Conservation (phyloP, 2,113 vertebrate genomes). For the Malurus alboscapulatus region DNA sequence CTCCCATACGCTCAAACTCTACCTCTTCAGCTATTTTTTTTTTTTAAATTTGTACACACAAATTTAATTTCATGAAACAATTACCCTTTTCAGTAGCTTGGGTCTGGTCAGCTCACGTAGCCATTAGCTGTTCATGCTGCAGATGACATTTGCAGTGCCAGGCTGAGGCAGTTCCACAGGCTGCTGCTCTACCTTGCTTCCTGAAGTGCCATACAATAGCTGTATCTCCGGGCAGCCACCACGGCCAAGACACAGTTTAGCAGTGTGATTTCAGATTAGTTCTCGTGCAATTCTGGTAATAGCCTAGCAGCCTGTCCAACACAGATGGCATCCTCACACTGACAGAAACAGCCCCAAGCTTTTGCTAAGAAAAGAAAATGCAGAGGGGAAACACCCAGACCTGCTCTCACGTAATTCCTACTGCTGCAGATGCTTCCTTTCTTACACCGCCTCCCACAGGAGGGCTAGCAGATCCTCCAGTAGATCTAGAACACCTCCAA, state of each 20-base stretch:
- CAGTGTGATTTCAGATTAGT: neutral
- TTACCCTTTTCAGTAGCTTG: neutral
- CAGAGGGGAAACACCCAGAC: neutral
- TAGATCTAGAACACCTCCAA: neutral
- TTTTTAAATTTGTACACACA: neutral
- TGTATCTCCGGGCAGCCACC: neutral
- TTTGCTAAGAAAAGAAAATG: neutral
- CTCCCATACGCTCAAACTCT: neutral
- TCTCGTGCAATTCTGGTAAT: neutral
- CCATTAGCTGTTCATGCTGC: neutral
- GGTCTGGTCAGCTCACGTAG: neutral
- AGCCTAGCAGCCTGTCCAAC: neutral
- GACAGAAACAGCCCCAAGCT: neutral
- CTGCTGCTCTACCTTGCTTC: neutral
- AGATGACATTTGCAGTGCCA: neutral
- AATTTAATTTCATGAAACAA: conserved; percentile 34
- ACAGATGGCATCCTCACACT: conserved; percentile 28
- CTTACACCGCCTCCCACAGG: neutral
- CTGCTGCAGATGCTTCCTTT: fast-evolving
- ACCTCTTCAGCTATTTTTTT: neutral
- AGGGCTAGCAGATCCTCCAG: neutral
- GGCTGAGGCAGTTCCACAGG: neutral
- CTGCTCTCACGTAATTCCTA: neutral
- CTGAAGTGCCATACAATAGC: fast-evolving
- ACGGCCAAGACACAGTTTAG: neutral